Base-by-base conservation (phyloP, 2,888 invertebrate species). In the Rhagophthalmus giganteus region DNA sequence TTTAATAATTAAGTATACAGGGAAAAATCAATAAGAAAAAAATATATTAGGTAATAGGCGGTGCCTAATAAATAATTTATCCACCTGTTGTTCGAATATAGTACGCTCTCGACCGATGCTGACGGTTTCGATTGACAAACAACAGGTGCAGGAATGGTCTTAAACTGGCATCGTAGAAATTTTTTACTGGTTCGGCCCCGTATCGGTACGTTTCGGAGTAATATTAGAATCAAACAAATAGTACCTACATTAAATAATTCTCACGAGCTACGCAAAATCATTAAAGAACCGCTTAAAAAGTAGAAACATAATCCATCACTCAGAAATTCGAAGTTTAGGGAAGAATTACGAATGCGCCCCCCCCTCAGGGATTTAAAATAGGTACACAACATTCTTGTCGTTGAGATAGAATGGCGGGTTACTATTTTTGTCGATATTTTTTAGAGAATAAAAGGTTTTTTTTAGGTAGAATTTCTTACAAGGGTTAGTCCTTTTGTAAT, bases 401-500 rank as follows among this genome's bases (percentile, higher is more conserved):
- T 37, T n/a, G 27, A 24, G 37, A 26, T 34, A 20, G 20, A 11
- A 26, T 42, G 34, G 35, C 24, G 42, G 38, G 51, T 58, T 55
- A 55, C 55, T 54, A 44, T 39, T 44, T 46, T 58, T 55, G 53
- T 54, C 34, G 26, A 50, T 42, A 20, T 52, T 58, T 56, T 58
- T 56, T 47, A 46, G 24, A 37, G 45, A 27, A 32, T 34, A 38
- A 46, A 48, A 44, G 53, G 53, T 48, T 55, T 55, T n/a, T n/a
- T 55, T 56, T 46, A 45, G 53, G 53, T 46, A 53, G 49, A 52
- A 46, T 39, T 44, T 49, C 49, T 52, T 48, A 34, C 52, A 56
- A 53, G 56, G 56, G 56, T 56, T 56, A 49, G 38, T 12, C 7
- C 42, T 35, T 52, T 53, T 56, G 55, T 48, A 55, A 55, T 45